Conservation (phyloP, 2,113 vertebrate genomes). For the Amazona vittata region DNA sequence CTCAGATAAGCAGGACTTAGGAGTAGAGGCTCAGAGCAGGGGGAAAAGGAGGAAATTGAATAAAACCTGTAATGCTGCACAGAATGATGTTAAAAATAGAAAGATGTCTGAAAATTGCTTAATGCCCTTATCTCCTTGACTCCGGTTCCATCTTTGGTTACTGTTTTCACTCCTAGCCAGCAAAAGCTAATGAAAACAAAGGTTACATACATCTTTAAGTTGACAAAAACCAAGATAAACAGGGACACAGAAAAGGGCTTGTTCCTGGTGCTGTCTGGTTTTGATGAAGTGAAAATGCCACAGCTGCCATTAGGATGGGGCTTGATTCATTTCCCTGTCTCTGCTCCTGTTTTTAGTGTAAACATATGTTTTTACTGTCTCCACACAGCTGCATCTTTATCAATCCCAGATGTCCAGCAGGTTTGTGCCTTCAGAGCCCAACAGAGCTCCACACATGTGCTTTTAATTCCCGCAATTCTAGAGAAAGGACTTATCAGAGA, state of each 20-base stretch:
- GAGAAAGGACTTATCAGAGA: slow-evolving; percentile 43
- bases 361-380: slow-evolving; percentile 81
- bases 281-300: slow-evolving; percentile 76
- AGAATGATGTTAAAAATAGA: slow-evolving; percentile 62
- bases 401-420: slow-evolving; percentile 82
- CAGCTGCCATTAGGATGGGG: slow-evolving; percentile 77
- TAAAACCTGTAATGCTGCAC: slow-evolving; percentile 47
- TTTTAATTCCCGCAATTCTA: slow-evolving; percentile 63
- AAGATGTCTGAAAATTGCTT: slow-evolving; percentile 54
- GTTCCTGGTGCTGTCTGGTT: slow-evolving; percentile 66
- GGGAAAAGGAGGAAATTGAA: neutral
- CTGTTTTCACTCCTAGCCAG: slow-evolving; percentile 62
- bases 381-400: slow-evolving; percentile 84
- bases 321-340: slow-evolving; percentile 80
- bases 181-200: slow-evolving; percentile 68
- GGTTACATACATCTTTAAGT: slow-evolving; percentile 65
- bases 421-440: slow-evolving; percentile 58
- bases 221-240: slow-evolving; percentile 66
- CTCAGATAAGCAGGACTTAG: slow-evolving; percentile 20
- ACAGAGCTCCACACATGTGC: slow-evolving; percentile 62
- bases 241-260: slow-evolving; percentile 61
- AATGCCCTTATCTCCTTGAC: slow-evolving; percentile 59
- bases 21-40: neutral
- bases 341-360: slow-evolving; percentile 77
- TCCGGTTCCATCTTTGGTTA: slow-evolving; percentile 62